Percentiles rank a stretch among this genome's conserved stretches.
phyloP scores from a whole-genome alignment of 2,797 vertebrate genomes.

The Sitta carolinensis region DNA sequence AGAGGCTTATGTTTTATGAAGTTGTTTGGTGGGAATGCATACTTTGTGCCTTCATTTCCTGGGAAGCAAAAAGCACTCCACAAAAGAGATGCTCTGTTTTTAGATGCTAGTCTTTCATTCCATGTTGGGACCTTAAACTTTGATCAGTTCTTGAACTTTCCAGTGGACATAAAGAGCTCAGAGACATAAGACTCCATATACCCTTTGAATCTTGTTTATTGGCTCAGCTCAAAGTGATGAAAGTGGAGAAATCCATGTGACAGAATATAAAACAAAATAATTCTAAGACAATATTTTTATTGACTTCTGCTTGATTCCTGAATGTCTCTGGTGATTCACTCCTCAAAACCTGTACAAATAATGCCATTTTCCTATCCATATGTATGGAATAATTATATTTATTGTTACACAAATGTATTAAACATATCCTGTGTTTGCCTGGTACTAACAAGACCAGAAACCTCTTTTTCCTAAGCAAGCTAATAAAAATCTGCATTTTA shows the following conservation, averaged over 20 bases:
- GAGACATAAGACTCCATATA: not conserved
- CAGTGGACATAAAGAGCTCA: not conserved
- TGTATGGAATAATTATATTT: not conserved
- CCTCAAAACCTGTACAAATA: not conserved
- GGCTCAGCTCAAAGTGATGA: not conserved
- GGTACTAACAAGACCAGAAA: not conserved
- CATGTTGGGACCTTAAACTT: not conserved
- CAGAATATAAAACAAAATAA: not conserved
- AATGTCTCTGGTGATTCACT: not conserved
- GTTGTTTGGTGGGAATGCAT: constrained; percentile 8
- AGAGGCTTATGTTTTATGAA: constrained; percentile 2
- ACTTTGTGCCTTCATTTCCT: not conserved
- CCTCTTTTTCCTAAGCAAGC: not conserved
- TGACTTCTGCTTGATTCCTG: not conserved
- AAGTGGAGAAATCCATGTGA: not conserved
- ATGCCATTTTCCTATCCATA: not conserved
- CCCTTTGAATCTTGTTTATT: not conserved
- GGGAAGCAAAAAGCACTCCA: not conserved
- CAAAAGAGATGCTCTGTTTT: not conserved
- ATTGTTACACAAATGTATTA: not conserved
- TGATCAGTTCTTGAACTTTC: not conserved
- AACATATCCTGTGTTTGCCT: not conserved
- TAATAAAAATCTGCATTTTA: not conserved
- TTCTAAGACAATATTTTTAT: not conserved
- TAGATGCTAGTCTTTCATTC: not conserved